Conservation (phyloP, 2,888 invertebrate species). For the Schizotus pectinicornis region DNA sequence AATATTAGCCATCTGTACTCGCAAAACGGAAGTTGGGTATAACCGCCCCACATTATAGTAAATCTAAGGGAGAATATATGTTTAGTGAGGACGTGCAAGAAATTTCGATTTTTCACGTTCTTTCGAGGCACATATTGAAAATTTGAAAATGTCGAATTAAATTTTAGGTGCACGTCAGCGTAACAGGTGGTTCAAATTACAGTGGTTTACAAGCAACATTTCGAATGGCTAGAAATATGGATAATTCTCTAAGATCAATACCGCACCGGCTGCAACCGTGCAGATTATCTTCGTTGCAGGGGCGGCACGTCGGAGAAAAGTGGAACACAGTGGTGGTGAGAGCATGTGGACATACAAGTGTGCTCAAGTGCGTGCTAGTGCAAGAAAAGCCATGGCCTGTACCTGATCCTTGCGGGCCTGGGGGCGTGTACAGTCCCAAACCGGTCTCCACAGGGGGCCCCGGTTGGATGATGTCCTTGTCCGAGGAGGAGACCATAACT, state of each 20-base stretch:
- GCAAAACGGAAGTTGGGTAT: conserved; percentile 33
- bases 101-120: conserved; percentile 36
- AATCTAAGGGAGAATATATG: conserved; percentile 40
- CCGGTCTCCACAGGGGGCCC: conserved; percentile 53
- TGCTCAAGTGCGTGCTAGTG: conserved; percentile 27
- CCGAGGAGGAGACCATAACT: conserved; percentile 56
- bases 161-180: conserved; percentile 44
- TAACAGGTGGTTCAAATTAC: conserved; percentile 57
- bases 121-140: conserved; percentile 38
- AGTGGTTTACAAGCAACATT: conserved; percentile 54
- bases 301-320: conserved; percentile 15
- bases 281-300: conserved; percentile 33
- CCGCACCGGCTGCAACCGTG: conserved; percentile 31
- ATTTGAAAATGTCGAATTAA: conserved; percentile 43
- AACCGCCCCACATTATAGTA: conserved; percentile 37
- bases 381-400: conserved; percentile 37
- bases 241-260: conserved; percentile 37
- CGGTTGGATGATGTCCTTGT: conserved; percentile 51
- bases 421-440: conserved; percentile 58
- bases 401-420: conserved; percentile 60
- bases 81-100: conserved; percentile 40
- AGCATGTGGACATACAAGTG: conserved; percentile 10
- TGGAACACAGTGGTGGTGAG: conserved; percentile 8
- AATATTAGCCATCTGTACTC: conserved; percentile 41
- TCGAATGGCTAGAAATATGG: conserved; percentile 47